Percentiles rank a stretch among this genome's conserved stretches.
Conservation (phyloP, 2,797 vertebrate genomes). For the Typhlichthys subterraneus region DNA sequence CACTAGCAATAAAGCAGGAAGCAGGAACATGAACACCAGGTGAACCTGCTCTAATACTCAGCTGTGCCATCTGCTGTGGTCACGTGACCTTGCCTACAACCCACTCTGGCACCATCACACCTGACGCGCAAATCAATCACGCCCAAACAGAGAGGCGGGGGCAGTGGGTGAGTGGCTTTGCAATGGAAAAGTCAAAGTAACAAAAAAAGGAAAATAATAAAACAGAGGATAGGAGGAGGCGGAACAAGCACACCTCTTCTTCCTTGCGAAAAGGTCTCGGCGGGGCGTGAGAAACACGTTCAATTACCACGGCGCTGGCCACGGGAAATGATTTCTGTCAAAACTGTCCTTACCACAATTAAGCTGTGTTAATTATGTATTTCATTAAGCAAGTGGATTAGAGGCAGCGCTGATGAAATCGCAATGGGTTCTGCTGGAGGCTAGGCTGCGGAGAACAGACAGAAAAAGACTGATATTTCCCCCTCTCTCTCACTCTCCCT, state of each 20-base stretch:
- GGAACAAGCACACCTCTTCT: conserved; percentile 63
- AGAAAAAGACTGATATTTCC: conserved; percentile 61
- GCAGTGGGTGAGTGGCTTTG: conserved; percentile 2
- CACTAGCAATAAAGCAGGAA: conserved; percentile 11
- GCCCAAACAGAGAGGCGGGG: conserved; percentile 46
- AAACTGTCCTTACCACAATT: conserved; percentile 97
- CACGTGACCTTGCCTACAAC: conserved; percentile 82
- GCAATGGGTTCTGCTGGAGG: conserved; percentile 84
- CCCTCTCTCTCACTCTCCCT: not conserved
- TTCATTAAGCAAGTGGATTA: conserved; percentile 99
- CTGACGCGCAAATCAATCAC: conserved; percentile 95
- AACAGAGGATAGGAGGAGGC: conserved; percentile 28
- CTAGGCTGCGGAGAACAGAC: conserved; percentile 76
- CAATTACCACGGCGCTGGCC: conserved; percentile 94
- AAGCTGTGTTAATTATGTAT: conserved; percentile 99
- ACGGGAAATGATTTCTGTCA: conserved; percentile 98
- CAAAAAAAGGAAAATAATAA: conserved; percentile 17
- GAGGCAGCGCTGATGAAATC: conserved; percentile 93
- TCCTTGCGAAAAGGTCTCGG: conserved; percentile 86
- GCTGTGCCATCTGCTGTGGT: conserved; percentile 88
- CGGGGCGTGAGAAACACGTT: conserved; percentile 92
- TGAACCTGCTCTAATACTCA: conserved; percentile 79
- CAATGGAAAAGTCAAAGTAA: conserved; percentile 9
- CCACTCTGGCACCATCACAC: conserved; percentile 86
- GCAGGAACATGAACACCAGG: conserved; percentile 89